These are phyloP conservation scores for Drosophila subquinaria DNA, from an alignment of 2,888 invertebrate genomes.

Conservation along the genomic window DNA sequence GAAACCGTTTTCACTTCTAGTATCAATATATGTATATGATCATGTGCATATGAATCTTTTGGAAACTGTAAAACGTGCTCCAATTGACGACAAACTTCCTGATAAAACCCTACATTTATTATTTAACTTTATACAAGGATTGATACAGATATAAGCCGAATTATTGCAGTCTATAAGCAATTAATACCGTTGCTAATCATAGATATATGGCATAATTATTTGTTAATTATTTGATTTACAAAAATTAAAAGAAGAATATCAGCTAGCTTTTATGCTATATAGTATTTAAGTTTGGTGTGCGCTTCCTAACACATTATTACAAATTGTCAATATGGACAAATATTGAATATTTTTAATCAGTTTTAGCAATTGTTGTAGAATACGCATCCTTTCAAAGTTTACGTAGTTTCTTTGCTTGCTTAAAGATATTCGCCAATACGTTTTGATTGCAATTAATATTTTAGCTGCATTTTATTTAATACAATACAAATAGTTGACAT, in stretches of 20 bases:
- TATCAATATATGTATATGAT: too few species aligned
- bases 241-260: neutral
- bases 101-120: too few species aligned
- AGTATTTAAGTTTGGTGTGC: conserved; percentile 6
- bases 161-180: neutral
- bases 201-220: neutral
- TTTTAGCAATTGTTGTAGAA: conserved; percentile 21
- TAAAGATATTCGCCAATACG: conserved; percentile 31
- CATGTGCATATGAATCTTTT: too few species aligned
- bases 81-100: too few species aligned
- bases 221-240: neutral
- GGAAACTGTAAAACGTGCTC: too few species aligned
- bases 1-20: too few species aligned
- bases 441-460: conserved; percentile 22
- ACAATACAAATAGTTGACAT: conserved; percentile 2
- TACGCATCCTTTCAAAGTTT: conserved; percentile 32
- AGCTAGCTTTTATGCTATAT: neutral
- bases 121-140: too few species aligned
- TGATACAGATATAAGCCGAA: neutral
- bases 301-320: neutral
- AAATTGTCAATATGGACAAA: neutral
- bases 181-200: neutral
- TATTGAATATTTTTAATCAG: conserved; percentile 5
- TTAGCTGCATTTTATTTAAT: conserved; percentile 22
- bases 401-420: conserved; percentile 43